Percentiles rank a stretch among this genome's conserved stretches.
phyloP scores from a whole-genome alignment of 2,113 vertebrate species.

The Zootoca vivipara region DNA sequence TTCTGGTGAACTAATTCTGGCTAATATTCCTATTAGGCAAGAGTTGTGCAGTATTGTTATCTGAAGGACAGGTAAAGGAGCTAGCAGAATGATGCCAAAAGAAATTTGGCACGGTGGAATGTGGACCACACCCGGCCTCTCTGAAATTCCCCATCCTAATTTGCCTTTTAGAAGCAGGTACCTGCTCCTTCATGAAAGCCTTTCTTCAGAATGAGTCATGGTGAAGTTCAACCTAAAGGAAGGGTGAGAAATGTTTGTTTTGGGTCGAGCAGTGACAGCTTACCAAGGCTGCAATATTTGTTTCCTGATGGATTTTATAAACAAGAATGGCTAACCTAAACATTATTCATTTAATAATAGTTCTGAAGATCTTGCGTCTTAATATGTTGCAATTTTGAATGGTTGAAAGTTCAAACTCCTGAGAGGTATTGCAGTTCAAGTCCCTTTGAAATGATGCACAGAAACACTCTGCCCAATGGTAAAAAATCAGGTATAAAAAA shows the following conservation, averaged over 20 bases:
- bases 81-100: conserved; percentile 19
- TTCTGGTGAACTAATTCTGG: background rate
- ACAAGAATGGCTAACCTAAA: background rate
- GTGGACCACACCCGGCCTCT: conserved; percentile 42
- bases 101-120: conserved; percentile 26
- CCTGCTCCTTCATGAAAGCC: conserved; percentile 64
- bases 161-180: conserved; percentile 65
- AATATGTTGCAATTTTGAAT: background rate
- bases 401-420: background rate
- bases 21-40: background rate
- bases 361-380: background rate
- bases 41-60: background rate
- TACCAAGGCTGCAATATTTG: conserved; percentile 61
- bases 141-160: conserved; percentile 56
- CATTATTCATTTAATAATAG: background rate
- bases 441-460: background rate
- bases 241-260: conserved; percentile 71
- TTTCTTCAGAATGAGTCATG: conserved; percentile 69
- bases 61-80: conserved; percentile 10
- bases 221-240: conserved; percentile 67
- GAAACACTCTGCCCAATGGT: background rate
- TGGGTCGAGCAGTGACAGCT: conserved; percentile 56
- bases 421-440: background rate
- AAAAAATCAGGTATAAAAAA: no score
- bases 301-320: conserved; percentile 59